Conservation (phyloP, 2,113 vertebrate species). For the Atlantisia rogersi region DNA sequence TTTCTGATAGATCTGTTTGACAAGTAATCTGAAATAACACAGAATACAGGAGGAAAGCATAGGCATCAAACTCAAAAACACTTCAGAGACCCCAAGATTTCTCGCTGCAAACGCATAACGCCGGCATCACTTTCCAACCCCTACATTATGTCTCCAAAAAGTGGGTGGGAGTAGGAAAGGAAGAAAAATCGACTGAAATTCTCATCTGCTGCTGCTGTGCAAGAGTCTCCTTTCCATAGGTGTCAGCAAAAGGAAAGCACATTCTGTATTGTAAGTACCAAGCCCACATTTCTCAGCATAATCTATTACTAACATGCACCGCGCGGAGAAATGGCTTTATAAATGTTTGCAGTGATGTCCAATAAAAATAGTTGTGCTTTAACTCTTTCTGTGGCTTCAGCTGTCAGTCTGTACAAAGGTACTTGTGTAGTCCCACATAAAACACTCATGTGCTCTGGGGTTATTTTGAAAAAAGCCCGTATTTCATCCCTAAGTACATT, state of each 20-base stretch:
- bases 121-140: background rate
- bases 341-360: background rate
- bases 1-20: background rate
- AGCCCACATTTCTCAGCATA: background rate
- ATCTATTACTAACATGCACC: background rate
- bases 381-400: background rate
- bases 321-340: background rate
- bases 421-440: background rate
- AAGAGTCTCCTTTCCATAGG: background rate
- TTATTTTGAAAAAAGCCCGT: background rate
- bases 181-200: background rate
- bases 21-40: background rate
- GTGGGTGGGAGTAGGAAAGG: background rate
- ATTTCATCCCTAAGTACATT: background rate
- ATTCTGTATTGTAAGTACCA: background rate
- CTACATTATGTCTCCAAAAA: background rate
- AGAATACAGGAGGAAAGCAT: background rate
- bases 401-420: background rate
- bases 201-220: constrained; percentile 18
- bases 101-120: background rate
- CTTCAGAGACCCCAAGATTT: background rate
- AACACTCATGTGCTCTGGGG: background rate
- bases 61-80: background rate
- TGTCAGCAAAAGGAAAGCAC: constrained; percentile 24
- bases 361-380: background rate